Evolutionary conservation across 2,888 invertebrate genomes (phyloP).

Genomic region (Colostygia pectinataria): DNA sequence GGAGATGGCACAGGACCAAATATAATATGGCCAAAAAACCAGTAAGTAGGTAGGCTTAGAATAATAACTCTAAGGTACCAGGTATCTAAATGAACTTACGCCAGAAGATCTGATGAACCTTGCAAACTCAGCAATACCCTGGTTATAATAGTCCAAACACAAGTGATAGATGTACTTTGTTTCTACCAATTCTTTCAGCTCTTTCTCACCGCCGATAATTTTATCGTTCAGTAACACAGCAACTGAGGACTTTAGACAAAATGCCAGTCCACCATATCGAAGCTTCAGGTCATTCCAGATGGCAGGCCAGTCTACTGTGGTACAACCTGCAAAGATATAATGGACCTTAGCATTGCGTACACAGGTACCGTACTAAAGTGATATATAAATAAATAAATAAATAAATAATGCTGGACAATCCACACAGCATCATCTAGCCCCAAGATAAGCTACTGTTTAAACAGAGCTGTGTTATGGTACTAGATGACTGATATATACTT

Average conservation of each 20-base stretch:
- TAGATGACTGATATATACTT: too few relatives aligned
- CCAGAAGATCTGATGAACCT: conserved; percentile 66
- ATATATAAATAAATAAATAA: too few relatives aligned
- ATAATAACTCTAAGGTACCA: too few relatives aligned
- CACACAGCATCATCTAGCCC: too few relatives aligned
- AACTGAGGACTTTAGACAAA: conserved; percentile 68
- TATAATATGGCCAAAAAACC: too few relatives aligned
- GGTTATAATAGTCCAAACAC: conserved; percentile 68
- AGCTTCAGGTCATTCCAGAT: conserved; percentile 61
- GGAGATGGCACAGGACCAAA: too few relatives aligned
- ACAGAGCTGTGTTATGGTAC: too few relatives aligned
- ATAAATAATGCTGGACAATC: too few relatives aligned
- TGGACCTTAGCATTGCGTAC: background rate
- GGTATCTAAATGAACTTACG: too few relatives aligned
- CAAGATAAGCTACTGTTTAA: too few relatives aligned
- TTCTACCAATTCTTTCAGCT: conserved; percentile 69
- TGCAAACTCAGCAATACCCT: conserved; percentile 66
- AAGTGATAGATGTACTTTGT: conserved; percentile 70
- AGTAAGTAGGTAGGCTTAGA: background rate
- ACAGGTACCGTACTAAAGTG: too few relatives aligned
- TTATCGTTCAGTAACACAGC: conserved; percentile 75
- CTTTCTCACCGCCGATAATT: conserved; percentile 79
- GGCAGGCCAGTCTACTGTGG: conserved; percentile 67
- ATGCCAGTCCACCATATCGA: conserved; percentile 70
- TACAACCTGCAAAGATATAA: conserved; percentile 50